Conservation (phyloP, 2,113 vertebrate genomes). For the Trematomus loennbergii region DNA sequence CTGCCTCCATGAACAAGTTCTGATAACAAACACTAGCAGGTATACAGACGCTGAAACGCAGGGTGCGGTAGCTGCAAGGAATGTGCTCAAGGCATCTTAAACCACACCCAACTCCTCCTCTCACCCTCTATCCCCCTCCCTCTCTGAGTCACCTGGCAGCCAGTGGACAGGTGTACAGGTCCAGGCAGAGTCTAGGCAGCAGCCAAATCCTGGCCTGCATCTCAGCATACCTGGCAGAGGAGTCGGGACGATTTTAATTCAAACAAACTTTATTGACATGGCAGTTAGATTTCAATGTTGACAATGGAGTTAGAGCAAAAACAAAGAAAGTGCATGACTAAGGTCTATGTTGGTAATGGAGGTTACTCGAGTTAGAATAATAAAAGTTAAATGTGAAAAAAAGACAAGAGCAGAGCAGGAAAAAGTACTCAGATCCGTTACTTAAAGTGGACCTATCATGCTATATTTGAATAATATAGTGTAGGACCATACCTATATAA, state of each 20-base stretch:
- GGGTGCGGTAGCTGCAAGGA: constrained; percentile 68
- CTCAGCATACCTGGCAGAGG: constrained; percentile 4
- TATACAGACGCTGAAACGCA: constrained; percentile 53
- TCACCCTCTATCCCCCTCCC: not conserved
- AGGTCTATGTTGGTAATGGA: not conserved
- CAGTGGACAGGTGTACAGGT: constrained; percentile 65
- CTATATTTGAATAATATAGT: too few relatives aligned
- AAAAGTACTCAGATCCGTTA: too few relatives aligned
- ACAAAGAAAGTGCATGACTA: not conserved
- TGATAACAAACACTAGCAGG: constrained; percentile 60
- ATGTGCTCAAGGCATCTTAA: constrained; percentile 75
- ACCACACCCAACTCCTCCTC: constrained; percentile 58
- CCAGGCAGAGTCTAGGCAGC: constrained; percentile 41
- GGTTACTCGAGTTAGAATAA: not conserved
- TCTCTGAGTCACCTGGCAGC: constrained; percentile 71
- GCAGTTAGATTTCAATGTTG: not conserved
- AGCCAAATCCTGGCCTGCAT: constrained; percentile 50
- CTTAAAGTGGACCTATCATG: too few relatives aligned
- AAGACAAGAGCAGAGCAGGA: too few relatives aligned
- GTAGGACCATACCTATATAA: too few relatives aligned
- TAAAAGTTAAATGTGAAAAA: too few relatives aligned
- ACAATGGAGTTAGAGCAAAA: not conserved
- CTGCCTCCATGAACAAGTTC: constrained; percentile 17
- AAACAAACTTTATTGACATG: constrained; percentile 21
- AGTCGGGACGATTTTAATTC: constrained; percentile 22